Evolutionary conservation across 2,888 invertebrate species (phyloP).

Genomic region (Eupithecia centaureata): DNA sequence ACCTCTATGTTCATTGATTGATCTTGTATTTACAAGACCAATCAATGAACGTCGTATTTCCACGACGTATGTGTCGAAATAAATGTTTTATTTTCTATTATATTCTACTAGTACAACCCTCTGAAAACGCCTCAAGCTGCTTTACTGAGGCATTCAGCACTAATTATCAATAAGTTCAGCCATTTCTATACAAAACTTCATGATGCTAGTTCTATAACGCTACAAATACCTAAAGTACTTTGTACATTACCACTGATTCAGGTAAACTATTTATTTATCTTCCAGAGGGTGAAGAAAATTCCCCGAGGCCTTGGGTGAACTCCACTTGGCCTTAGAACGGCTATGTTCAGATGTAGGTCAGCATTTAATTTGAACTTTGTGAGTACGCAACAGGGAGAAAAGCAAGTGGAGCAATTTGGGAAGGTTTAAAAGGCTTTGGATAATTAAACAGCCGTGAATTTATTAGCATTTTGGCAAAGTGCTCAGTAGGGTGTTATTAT

Average conservation of each 20-base stretch:
- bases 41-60: too few relatives aligned
- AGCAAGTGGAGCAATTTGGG: not conserved
- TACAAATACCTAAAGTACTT: not conserved
- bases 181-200: too few relatives aligned
- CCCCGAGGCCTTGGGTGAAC: conserved; percentile 10
- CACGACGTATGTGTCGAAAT: too few relatives aligned
- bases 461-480: conserved; percentile 29
- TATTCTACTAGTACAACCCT: not conserved
- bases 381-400: not conserved
- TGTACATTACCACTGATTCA: not conserved
- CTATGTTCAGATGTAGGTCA: conserved; percentile 24
- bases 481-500: conserved; percentile 18
- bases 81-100: too few relatives aligned
- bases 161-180: too few relatives aligned
- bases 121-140: not conserved
- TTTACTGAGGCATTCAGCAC: not conserved
- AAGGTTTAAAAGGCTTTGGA: conserved; percentile 6
- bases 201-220: not conserved
- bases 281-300: conserved; percentile 7
- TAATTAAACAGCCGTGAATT: conserved; percentile 19
- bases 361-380: conserved; percentile 13
- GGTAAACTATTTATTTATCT: conserved; percentile 25
- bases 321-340: conserved; percentile 18
- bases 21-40: too few relatives aligned
- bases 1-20: too few relatives aligned